A percentile compares a stretch with the other conserved stretches of the same genome.
These are phyloP conservation scores for Germaria angustata DNA, from an alignment of 2,888 invertebrate genomes.

Conservation along the genomic window DNA sequence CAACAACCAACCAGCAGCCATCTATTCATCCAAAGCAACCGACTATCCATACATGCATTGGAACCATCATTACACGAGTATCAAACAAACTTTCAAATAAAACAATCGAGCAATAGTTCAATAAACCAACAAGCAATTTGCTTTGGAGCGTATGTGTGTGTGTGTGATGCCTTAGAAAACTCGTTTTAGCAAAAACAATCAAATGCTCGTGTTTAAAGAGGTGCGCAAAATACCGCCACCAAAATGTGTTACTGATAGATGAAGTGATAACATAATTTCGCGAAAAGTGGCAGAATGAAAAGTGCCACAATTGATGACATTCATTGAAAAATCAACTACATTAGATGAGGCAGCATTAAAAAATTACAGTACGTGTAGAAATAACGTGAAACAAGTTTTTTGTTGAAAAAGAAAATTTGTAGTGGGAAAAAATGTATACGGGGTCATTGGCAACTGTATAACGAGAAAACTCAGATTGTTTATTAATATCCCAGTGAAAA, in stretches of 20 bases:
- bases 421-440: neutral
- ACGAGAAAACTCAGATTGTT: too few species aligned
- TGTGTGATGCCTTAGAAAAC: constrained; percentile 47
- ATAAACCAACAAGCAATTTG: constrained; percentile 47
- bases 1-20: constrained; percentile 21
- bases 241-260: constrained; percentile 62
- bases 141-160: constrained; percentile 2
- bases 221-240: constrained; percentile 59
- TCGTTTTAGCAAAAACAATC: constrained; percentile 57
- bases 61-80: too few species aligned
- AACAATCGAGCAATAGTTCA: constrained; percentile 42
- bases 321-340: constrained; percentile 31
- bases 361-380: neutral
- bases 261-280: constrained; percentile 64
- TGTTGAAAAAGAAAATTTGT: neutral
- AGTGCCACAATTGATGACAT: constrained; percentile 48
- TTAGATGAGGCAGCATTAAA: neutral
- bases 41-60: neutral
- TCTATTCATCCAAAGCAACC: neutral
- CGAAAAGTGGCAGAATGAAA: neutral
- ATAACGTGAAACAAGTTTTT: neutral
- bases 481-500: too few species aligned
- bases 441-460: neutral
- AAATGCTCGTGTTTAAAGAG: constrained; percentile 70
- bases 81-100: constrained; percentile 6